Evolutionary conservation across 2,888 invertebrate species (phyloP).

Genomic region (Pherbina coryleti): DNA sequence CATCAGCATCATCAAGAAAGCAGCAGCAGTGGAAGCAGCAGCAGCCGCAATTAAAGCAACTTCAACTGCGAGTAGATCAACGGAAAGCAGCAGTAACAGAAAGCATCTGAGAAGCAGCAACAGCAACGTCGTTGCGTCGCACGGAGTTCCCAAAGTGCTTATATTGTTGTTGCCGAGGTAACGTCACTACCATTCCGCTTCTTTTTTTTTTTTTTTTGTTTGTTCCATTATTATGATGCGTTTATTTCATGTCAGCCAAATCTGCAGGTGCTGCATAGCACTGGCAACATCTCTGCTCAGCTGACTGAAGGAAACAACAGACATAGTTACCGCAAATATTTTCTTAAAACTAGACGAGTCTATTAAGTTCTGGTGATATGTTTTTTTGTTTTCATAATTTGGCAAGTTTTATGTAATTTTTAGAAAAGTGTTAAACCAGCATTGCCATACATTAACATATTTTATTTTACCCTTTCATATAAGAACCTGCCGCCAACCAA

Average conservation of each 20-base stretch:
- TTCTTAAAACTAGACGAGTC: no score
- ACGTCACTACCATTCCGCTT: not conserved
- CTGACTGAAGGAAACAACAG: no score
- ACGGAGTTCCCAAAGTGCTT: constrained; percentile 5
- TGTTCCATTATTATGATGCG: not conserved
- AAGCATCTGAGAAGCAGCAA: not conserved
- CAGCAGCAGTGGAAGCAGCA: constrained; percentile 13
- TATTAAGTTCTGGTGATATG: no score
- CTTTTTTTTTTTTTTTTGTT: not conserved
- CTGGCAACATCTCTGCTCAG: no score
- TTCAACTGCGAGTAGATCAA: not conserved
- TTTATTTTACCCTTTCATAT: no score
- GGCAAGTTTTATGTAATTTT: no score
- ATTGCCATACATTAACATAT: no score
- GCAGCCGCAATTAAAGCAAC: constrained; percentile 14
- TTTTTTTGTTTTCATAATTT: no score
- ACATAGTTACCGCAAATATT: no score
- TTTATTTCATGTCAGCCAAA: not conserved
- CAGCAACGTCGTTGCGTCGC: not conserved
- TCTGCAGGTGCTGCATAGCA: not conserved
- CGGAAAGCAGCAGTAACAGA: constrained; percentile 3
- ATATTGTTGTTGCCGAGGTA: not conserved
- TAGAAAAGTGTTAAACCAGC: no score
- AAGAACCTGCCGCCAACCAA: no score
- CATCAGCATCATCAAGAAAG: constrained; percentile 22